phyloP scores from a whole-genome alignment of 1,140 invertebrate genomes.

The Cyrtorhinus lividipennis region DNA sequence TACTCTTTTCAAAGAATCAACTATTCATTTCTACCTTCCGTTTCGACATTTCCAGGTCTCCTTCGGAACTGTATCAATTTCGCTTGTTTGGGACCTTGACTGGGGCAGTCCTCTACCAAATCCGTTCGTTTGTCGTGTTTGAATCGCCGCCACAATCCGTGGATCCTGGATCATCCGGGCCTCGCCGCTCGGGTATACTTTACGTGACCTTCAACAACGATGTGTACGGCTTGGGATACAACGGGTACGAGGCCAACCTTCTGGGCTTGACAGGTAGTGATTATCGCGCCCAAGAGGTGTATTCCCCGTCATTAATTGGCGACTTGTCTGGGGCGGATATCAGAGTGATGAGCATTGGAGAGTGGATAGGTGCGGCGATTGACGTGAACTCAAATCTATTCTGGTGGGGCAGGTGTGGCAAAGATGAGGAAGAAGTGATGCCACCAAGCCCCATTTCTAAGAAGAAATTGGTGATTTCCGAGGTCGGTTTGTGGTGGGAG shows the following conservation, averaged over 20 bases:
- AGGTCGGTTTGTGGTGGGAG: not conserved
- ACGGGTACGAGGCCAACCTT: not conserved
- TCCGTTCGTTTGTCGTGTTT: no score
- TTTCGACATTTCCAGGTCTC: no score
- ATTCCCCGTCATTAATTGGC: not conserved
- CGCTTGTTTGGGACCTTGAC: no score
- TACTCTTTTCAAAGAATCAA: no score
- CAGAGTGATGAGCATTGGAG: not conserved
- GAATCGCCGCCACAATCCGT: no score
- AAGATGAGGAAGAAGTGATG: not conserved
- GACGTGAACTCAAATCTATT: not conserved
- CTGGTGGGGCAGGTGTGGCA: not conserved
- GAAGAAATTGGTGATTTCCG: not conserved
- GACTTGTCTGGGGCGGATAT: not conserved
- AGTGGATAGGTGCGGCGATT: not conserved
- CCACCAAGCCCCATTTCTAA: not conserved
- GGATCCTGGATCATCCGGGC: no score
- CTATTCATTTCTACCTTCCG: no score
- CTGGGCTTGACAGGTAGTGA: not conserved
- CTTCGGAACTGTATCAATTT: no score
- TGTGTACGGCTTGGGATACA: not conserved
- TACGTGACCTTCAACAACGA: not conserved
- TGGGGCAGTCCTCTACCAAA: no score
- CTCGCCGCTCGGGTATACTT: no score
- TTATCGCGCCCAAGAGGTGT: not conserved